Conservation (phyloP, 35 echinoderm and acorn worm genomes). For the Nesometra sesokonis region DNA sequence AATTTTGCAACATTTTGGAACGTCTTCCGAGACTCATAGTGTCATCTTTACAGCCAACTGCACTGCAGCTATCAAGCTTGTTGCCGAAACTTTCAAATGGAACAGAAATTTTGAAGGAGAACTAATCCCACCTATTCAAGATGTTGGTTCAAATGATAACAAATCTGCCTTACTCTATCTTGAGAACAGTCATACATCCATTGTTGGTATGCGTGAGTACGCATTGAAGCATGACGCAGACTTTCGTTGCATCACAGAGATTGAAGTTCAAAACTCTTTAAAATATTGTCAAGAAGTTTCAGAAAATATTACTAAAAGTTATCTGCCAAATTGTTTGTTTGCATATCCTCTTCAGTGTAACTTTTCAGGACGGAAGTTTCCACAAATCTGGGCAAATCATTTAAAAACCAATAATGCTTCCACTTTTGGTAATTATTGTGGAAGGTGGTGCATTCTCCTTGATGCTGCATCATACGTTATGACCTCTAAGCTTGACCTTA, state of each 20-base stretch:
- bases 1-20: slow-evolving; percentile 77
- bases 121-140: neutral
- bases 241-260: slow-evolving; percentile 9
- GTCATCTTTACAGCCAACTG: slow-evolving; percentile 86
- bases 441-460: slow-evolving; percentile 65
- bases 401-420: slow-evolving; percentile 22
- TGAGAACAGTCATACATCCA: slow-evolving; percentile 75
- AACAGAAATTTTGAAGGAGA: neutral
- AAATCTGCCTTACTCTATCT: slow-evolving; percentile 53
- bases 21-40: slow-evolving; percentile 51
- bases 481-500: slow-evolving; percentile 62
- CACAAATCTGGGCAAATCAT: slow-evolving; percentile 19
- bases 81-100: slow-evolving; percentile 80
- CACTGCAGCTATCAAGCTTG: slow-evolving; percentile 71
- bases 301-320: neutral
- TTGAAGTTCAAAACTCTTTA: slow-evolving; percentile 5
- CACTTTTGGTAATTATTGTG: slow-evolving; percentile 8
- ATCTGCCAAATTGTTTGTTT: slow-evolving; percentile 32
- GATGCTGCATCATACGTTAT: slow-evolving; percentile 75
- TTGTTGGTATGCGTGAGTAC: slow-evolving; percentile 85
- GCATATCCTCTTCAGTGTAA: slow-evolving; percentile 77
- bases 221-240: slow-evolving; percentile 43
- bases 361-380: slow-evolving; percentile 73
- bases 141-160: neutral
- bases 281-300: neutral